Conservation (phyloP, 2,888 invertebrate genomes). For the Pardosa pseudoannulata region DNA sequence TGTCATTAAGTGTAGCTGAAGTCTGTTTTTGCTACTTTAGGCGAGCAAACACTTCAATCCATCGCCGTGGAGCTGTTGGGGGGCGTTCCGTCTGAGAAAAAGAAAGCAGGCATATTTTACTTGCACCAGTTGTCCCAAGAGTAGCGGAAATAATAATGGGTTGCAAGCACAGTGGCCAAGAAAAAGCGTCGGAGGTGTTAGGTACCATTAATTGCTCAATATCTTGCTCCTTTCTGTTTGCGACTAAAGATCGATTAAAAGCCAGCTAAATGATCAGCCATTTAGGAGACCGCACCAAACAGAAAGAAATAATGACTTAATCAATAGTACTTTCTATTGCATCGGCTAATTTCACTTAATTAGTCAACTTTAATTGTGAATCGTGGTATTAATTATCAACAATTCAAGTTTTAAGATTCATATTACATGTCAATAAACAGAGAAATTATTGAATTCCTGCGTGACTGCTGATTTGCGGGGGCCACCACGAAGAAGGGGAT, state of each 20-base stretch:
- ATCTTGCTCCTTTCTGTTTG: conserved; percentile 69
- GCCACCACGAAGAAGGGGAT: conserved; percentile 18
- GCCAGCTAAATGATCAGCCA: conserved; percentile 70
- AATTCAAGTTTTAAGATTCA: conserved; percentile 72
- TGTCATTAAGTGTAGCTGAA: no score
- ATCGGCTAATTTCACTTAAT: conserved; percentile 72
- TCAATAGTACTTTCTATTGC: conserved; percentile 72
- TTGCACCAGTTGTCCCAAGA: conserved; percentile 38
- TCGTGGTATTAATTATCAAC: conserved; percentile 72
- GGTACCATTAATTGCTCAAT: conserved; percentile 70
- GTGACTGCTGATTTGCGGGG: conserved; percentile 64
- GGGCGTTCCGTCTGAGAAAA: background rate
- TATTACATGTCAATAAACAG: conserved; percentile 72
- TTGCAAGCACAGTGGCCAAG: conserved; percentile 50
- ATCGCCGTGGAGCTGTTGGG: background rate
- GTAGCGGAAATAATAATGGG: conserved; percentile 47
- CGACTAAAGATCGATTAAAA: conserved; percentile 70
- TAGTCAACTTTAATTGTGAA: conserved; percentile 72
- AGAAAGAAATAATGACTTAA: conserved; percentile 72
- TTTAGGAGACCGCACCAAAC: conserved; percentile 61
- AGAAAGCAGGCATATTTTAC: background rate
- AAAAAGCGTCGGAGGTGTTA: conserved; percentile 68
- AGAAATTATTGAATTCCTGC: conserved; percentile 69
- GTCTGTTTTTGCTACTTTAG: no score
- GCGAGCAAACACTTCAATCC: no score